phyloP scores from a whole-genome alignment of 2,888 invertebrate species.

The Corbicula japonica region DNA sequence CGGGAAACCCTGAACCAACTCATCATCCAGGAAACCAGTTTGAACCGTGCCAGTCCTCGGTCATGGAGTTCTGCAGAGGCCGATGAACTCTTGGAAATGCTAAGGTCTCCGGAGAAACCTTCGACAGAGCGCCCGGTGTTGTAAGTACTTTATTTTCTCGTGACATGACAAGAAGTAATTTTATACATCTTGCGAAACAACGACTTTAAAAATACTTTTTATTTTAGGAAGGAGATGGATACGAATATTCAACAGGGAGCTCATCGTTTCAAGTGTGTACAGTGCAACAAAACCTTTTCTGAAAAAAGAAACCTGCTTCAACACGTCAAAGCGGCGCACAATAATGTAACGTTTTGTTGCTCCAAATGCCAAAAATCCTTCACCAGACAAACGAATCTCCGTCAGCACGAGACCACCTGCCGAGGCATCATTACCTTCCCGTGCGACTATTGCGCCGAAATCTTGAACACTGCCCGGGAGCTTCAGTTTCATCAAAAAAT shows the following conservation, averaged over 20 bases:
- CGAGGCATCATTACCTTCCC: conserved; percentile 8
- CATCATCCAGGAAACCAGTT: background rate
- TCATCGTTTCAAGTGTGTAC: background rate
- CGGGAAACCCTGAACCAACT: background rate
- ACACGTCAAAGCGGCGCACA: conserved; percentile 7
- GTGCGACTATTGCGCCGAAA: conserved; percentile 12
- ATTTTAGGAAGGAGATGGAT: conserved; percentile 2
- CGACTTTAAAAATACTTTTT: background rate
- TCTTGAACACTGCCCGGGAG: conserved; percentile 15
- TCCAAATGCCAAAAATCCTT: background rate
- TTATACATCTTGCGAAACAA: no score
- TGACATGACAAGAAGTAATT: no score
- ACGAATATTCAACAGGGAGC: background rate
- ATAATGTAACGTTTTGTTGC: background rate
- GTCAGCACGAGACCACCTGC: background rate
- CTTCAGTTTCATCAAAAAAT: conserved; percentile 33
- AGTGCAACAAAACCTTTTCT: background rate
- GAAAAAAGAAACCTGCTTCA: background rate
- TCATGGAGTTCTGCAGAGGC: conserved; percentile 4
- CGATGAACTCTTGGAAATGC: conserved; percentile 4
- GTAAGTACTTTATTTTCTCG: no score
- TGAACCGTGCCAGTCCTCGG: background rate
- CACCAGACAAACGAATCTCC: background rate
- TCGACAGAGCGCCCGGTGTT: background rate
- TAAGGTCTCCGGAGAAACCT: conserved; percentile 15